A percentile compares a stretch with the other conserved stretches of the same genome.
Evolutionary conservation across 2,888 invertebrate species (phyloP).

Genomic region (Aporophyla nigra): DNA sequence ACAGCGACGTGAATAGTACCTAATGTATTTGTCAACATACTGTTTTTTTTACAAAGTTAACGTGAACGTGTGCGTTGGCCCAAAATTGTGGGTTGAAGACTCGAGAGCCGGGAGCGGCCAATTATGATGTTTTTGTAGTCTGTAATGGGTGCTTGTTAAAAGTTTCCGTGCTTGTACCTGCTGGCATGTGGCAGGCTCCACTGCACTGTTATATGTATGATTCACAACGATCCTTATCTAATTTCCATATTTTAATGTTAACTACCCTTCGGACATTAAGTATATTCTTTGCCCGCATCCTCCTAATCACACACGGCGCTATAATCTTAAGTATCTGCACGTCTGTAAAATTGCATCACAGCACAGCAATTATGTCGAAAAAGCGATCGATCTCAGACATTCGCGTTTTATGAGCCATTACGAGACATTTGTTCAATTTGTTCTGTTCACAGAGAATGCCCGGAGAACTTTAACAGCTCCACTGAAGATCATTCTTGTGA

Average conservation of each 20-base stretch:
- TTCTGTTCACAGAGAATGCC: constrained; percentile 16
- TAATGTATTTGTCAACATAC: constrained; percentile 55
- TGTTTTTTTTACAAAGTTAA: constrained; percentile 54
- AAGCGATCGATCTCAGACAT: constrained; percentile 34
- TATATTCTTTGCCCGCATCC: constrained; percentile 21
- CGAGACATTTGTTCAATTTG: constrained; percentile 46
- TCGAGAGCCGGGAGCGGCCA: constrained; percentile 67
- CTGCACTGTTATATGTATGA: constrained; percentile 33
- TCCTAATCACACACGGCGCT: constrained; percentile 23
- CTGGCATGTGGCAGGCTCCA: constrained; percentile 6
- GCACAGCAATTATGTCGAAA: constrained; percentile 18
- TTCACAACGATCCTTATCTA: constrained; percentile 33
- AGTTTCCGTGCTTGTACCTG: constrained; percentile 59
- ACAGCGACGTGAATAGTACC: constrained; percentile 56
- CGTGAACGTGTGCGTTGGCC: constrained; percentile 58
- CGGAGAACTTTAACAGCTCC: constrained; percentile 45
- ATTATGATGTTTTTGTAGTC: constrained; percentile 73
- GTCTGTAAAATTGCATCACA: constrained; percentile 11
- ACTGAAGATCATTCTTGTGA: constrained; percentile 66
- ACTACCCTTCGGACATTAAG: constrained; percentile 32
- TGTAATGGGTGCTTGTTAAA: constrained; percentile 71
- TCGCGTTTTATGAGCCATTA: constrained; percentile 47
- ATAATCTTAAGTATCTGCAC: background rate
- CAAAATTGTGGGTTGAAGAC: constrained; percentile 40
- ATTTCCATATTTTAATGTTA: constrained; percentile 63